phyloP scores from a whole-genome alignment of 1,140 invertebrate species.

The Scaptomyza montana region DNA sequence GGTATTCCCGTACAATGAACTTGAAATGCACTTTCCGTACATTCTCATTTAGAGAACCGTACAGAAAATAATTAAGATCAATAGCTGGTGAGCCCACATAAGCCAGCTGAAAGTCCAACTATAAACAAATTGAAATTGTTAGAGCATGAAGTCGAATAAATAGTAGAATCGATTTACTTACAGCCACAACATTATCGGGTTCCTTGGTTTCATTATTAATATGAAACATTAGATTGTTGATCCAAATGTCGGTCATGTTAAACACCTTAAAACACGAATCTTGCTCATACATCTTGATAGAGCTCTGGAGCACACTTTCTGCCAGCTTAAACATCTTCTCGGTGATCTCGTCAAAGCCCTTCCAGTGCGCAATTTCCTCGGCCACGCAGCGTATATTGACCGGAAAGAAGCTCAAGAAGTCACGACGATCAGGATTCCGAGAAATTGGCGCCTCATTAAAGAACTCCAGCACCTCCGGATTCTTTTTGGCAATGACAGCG shows the following conservation, averaged over 20 bases:
- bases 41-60: slow-evolving; percentile 85
- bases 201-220: slow-evolving; percentile 85
- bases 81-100: slow-evolving; percentile 86
- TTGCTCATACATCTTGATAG: slow-evolving; percentile 77
- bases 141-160: no score
- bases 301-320: slow-evolving; percentile 74
- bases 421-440: slow-evolving; percentile 76
- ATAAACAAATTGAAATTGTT: slow-evolving; percentile 70
- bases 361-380: slow-evolving; percentile 78
- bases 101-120: slow-evolving; percentile 86
- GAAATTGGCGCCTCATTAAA: slow-evolving; percentile 80
- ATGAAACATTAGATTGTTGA: slow-evolving; percentile 88
- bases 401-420: slow-evolving; percentile 78
- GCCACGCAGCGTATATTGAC: slow-evolving; percentile 79
- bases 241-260: slow-evolving; percentile 87
- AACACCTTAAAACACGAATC: slow-evolving; percentile 86
- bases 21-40: slow-evolving; percentile 85
- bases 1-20: slow-evolving; percentile 85
- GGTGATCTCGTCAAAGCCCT: slow-evolving; percentile 79
- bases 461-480: slow-evolving; percentile 70
- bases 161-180: slow-evolving; percentile 66
- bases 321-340: slow-evolving; percentile 81
- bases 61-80: slow-evolving; percentile 86
- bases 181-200: slow-evolving; percentile 85
- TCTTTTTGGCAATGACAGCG: slow-evolving; percentile 72